Evolutionary conservation across 2,888 invertebrate genomes (phyloP), one percentile per base, ranked within the genome.

Genomic region (Drosophila ustulata): DNA sequence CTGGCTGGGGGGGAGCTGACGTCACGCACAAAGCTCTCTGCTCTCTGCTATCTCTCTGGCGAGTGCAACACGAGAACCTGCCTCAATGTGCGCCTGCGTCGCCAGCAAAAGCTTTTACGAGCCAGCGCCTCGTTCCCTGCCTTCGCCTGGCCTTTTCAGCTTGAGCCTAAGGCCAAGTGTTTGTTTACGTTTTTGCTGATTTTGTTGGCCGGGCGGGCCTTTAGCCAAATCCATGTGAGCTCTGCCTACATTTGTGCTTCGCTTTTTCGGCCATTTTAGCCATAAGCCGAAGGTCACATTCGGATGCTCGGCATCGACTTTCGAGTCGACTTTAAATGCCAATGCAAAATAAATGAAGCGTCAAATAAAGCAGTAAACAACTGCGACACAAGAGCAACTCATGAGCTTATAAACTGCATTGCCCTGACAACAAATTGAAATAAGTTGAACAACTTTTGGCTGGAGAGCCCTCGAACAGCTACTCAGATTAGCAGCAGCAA

Each of bases 181-280:
- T 85, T 85, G 84, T 85, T 85, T 85, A 85, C 84, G 75, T 85
- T 85, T 84, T 82, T 61, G 57, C 30, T 52, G 61, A 57, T 64
- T 73, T 66, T 23, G 39, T 46, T 53, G 49, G 59, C 49, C 46
- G 28, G 5, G 41, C 46, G 18, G 26, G 41, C 18, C 11, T 41
- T 11, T 28, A 30, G 11, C 11, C 41, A 55, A 32, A 46, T 25
- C 25, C 45, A 56, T 45, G 46, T 26, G 26, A 32, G 23, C 49
- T 9, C 3, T 23, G 43, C n/a, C 30, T 41, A 34, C 41, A 9
- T 30, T 18, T 18, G 18, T 18, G 18, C 18, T 18, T 2, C 18
- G 18, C 18, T 18, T 43, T 30, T 58, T 13, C 5, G 30, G 6
- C 30, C 30, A 7, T 37, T 37, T 37, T 37, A 4, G 5, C 37